Conservation (phyloP, 2,113 vertebrate species). For the Archilochus colubris region DNA sequence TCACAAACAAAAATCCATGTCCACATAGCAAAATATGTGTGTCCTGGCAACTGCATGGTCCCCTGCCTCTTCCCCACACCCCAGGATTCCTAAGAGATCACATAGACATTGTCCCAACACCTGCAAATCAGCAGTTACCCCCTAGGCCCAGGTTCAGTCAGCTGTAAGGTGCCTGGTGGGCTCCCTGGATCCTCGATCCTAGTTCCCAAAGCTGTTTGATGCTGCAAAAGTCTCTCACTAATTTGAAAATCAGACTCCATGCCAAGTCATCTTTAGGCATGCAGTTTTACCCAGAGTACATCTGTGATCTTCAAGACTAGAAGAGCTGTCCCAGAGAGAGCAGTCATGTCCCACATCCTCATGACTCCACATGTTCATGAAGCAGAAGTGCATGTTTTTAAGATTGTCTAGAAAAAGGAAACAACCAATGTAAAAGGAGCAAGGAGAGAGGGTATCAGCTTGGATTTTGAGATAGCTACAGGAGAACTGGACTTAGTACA, state of each 20-base stretch:
- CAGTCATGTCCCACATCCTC: not conserved
- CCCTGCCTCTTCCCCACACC: not conserved
- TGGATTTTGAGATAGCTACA: not conserved
- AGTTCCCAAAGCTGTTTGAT: not conserved
- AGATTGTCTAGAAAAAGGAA: not conserved
- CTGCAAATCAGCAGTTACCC: not conserved
- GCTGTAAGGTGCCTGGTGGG: not conserved
- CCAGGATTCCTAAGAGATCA: not conserved
- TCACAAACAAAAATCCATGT: not conserved
- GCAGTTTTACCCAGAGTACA: not conserved
- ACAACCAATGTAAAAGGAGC: not conserved
- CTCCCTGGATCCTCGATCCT: not conserved
- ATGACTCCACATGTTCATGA: not conserved
- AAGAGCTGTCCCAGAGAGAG: not conserved
- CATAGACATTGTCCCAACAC: not conserved
- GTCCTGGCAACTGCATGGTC: not conserved
- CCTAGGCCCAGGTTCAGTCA: not conserved
- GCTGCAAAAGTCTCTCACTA: not conserved
- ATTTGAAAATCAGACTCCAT: not conserved
- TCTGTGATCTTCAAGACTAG: not conserved
- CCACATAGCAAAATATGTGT: not conserved
- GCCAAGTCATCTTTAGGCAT: not conserved
- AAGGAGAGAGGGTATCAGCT: not conserved
- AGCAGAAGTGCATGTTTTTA: not conserved
- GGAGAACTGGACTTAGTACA: not conserved